Evolutionary conservation across 2,797 vertebrate species (phyloP), one percentile per base, ranked within the genome.

Genomic region (Megaceryle alcyon): DNA sequence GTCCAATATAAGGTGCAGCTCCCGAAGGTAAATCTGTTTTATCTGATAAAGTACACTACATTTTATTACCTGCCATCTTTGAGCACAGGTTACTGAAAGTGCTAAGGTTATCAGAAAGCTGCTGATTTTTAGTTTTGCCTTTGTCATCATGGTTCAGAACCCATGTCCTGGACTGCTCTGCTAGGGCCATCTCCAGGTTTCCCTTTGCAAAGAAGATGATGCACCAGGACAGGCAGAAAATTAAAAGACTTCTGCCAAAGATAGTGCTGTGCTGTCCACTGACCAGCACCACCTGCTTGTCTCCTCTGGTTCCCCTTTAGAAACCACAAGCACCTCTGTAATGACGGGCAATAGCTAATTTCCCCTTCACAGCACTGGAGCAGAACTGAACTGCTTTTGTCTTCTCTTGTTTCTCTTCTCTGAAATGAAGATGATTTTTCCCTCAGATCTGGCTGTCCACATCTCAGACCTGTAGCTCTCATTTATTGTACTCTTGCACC

Each of bases 391-490:
- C 85, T 82, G 78, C 20, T 29, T 91, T 93, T 92, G 83, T 82
- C 61, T 93, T 44, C 61, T 88, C 51, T 89, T 53, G 14, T 89
- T 96, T 90, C 54, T 95, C 69, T 95, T 90, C 33, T 56, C 57
- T 91, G 82, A 94, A 94, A 94, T 81, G 37, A 92, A 86, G 78
- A 88, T 86, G 84, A 65, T 90, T 91, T 86, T 89, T 82, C 66
- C 48, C 46, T 54, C 78, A 46, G 41, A 88, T 63, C 44, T 56
- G 48, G 14, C 78, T 92, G 72, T 80, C 76, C 7, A 7, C 78
- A 49, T 57, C 43, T 29, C 19, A 60, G 69, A 73, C 57, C 35
- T 78, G 0, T 68, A 23, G 73, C 48, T 94, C 68, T 95, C 84
- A 51, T 87, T 94, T 75, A 53, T 80, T 70, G 69, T 79, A 15